Percentiles rank a stretch among this genome's conserved stretches.
phyloP scores from a whole-genome alignment of 1,140 invertebrate genomes.

The Drosophila bocki region DNA sequence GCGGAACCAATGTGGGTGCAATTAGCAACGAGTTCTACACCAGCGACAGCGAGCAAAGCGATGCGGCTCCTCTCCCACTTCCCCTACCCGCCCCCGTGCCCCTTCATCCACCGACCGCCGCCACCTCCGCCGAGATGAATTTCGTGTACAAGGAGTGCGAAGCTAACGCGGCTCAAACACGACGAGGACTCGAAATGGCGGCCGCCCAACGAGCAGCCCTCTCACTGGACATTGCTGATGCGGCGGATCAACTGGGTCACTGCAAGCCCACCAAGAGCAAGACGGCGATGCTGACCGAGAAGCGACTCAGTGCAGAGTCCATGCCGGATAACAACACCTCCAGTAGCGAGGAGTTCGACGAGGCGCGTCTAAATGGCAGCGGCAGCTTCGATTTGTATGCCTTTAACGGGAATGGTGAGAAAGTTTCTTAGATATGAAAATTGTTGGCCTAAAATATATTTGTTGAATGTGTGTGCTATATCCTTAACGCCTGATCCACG shows the following conservation, averaged over 20 bases:
- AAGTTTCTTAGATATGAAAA: too few relatives aligned
- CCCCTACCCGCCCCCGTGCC: slow-evolving; percentile 41
- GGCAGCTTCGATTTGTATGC: slow-evolving; percentile 59
- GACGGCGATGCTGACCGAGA: slow-evolving; percentile 72
- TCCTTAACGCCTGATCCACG: too few relatives aligned
- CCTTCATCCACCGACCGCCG: slow-evolving; percentile 24
- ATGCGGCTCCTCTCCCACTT: slow-evolving; percentile 44
- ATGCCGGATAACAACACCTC: slow-evolving; percentile 78
- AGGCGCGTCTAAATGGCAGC: slow-evolving; percentile 66
- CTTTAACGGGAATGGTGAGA: slow-evolving; percentile 85
- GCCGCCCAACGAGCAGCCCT: slow-evolving; percentile 61
- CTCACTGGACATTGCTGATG: slow-evolving; percentile 71
- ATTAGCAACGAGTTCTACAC: slow-evolving; percentile 77
- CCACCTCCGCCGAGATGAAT: slow-evolving; percentile 49
- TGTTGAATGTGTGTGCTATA: too few relatives aligned
- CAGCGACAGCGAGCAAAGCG: slow-evolving; percentile 67
- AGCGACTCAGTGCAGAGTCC: slow-evolving; percentile 70
- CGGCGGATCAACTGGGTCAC: slow-evolving; percentile 49
- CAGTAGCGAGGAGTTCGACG: slow-evolving; percentile 74
- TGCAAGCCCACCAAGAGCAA: slow-evolving; percentile 62
- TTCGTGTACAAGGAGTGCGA: slow-evolving; percentile 73
- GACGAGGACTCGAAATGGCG: slow-evolving; percentile 68
- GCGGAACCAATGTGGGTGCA: slow-evolving; percentile 36
- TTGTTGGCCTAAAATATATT: too few relatives aligned
- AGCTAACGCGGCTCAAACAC: slow-evolving; percentile 46